Conservation (phyloP, 2,797 vertebrate species). For the Scomberomorus guttatus region DNA sequence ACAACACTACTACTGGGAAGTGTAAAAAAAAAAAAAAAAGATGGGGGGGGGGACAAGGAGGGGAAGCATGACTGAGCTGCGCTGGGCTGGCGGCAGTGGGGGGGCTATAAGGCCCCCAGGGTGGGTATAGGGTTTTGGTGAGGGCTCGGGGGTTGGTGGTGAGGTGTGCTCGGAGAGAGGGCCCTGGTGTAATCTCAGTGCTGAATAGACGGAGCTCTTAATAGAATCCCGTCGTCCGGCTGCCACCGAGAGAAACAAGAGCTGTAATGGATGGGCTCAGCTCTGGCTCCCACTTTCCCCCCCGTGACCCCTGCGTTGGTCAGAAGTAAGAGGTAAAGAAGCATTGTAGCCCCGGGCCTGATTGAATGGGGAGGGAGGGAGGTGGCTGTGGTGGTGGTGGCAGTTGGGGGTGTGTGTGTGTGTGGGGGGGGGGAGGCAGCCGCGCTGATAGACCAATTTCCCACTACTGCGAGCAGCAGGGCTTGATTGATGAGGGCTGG, state of each 20-base stretch:
- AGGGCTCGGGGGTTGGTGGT: constrained; percentile 73
- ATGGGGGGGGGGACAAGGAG: not conserved
- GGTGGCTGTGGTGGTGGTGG: constrained; percentile 67
- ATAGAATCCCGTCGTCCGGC: constrained; percentile 95
- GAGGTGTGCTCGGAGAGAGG: constrained; percentile 77
- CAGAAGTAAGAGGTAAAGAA: constrained; percentile 97
- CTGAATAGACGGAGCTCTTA: constrained; percentile 88
- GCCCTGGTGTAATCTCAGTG: constrained; percentile 85
- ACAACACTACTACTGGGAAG: constrained; percentile 61
- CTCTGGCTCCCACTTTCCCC: constrained; percentile 92
- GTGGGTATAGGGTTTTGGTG: constrained; percentile 74
- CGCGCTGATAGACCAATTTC: constrained; percentile 98
- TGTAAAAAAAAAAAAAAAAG: constrained; percentile 59
- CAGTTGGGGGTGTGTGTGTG: constrained; percentile 47
- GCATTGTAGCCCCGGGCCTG: constrained; percentile 97
- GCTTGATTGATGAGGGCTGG: constrained; percentile 99
- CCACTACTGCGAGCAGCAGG: constrained; percentile 93
- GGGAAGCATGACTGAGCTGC: constrained; percentile 27
- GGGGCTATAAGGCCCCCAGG: constrained; percentile 68
- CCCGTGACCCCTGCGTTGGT: constrained; percentile 91
- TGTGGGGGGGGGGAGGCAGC: constrained; percentile 85
- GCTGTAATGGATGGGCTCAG: constrained; percentile 94
- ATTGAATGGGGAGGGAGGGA: constrained; percentile 94
- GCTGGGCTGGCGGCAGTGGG: constrained; percentile 42
- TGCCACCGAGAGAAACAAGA: constrained; percentile 94